phyloP scores from a whole-genome alignment of 37 sponge, comb jelly and placozoan genomes.

The Geodia barretti region DNA sequence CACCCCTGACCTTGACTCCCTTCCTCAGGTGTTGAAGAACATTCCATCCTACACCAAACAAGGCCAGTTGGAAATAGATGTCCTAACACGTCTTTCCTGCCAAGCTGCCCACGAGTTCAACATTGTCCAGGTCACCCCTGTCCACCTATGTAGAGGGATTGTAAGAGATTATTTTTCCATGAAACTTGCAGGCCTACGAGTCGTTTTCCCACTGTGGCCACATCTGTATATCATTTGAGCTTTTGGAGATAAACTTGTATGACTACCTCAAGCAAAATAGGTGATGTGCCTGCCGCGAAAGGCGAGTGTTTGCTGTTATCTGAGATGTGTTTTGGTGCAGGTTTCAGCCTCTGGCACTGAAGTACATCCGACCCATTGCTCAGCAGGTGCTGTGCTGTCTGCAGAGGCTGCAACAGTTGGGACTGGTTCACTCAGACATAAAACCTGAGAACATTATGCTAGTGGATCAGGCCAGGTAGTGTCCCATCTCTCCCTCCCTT shows the following conservation, averaged over 20 bases:
- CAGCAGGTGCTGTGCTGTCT: slow-evolving; percentile 89
- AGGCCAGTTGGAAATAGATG: slow-evolving; percentile 90
- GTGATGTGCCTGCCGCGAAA: not conserved
- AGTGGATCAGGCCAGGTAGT: slow-evolving; percentile 76
- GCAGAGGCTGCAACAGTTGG: slow-evolving; percentile 73
- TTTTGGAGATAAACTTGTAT: slow-evolving; percentile 89
- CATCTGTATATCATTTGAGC: slow-evolving; percentile 95
- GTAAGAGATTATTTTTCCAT: too few relatives aligned
- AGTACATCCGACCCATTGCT: slow-evolving; percentile 90
- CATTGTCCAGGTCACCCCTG: slow-evolving; percentile 64
- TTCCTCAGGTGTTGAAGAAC: slow-evolving; percentile 81
- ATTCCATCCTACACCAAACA: slow-evolving; percentile 91
- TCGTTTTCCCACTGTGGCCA: slow-evolving; percentile 86
- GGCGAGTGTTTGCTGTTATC: too few relatives aligned
- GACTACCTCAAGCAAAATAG: slow-evolving; percentile 83
- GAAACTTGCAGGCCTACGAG: slow-evolving; percentile 66
- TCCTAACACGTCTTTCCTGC: slow-evolving; percentile 61
- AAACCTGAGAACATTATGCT: slow-evolving; percentile 99
- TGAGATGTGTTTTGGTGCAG: slow-evolving; percentile 10
- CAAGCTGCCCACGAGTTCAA: slow-evolving; percentile 73
- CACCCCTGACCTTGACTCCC: not conserved
- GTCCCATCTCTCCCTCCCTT: not conserved
- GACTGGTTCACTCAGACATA: slow-evolving; percentile 91
- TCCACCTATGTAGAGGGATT: too few relatives aligned
- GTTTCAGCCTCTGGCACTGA: slow-evolving; percentile 88